A percentile compares a stretch with the other conserved stretches of the same genome.
These are phyloP conservation scores for Amazonetta brasiliensis DNA, from an alignment of 2,797 vertebrate species.

Conservation along the genomic window DNA sequence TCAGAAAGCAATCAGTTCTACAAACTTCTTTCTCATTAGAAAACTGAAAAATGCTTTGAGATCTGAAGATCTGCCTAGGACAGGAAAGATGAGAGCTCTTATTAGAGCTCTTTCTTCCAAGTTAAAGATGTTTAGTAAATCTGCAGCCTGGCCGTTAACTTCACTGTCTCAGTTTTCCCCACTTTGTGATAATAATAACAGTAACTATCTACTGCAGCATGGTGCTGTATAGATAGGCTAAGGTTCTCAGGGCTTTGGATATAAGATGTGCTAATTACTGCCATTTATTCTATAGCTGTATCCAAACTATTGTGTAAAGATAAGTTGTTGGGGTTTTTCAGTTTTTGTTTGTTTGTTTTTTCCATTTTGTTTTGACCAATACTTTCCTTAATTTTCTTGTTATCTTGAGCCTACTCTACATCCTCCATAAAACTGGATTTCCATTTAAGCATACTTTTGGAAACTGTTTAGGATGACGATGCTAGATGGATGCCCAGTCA, in stretches of 20 bases:
- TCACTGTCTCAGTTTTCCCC: not conserved
- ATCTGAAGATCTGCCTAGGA: not conserved
- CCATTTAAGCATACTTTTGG: not conserved
- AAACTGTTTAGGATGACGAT: not conserved
- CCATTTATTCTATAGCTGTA: not conserved
- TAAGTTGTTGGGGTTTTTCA: not conserved
- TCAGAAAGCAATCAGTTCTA: not conserved
- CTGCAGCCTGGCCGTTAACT: not conserved
- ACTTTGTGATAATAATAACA: not conserved
- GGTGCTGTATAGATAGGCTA: too few species aligned
- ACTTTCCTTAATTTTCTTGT: not conserved
- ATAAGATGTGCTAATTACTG: not conserved
- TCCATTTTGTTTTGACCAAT: not conserved
- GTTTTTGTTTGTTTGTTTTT: not conserved
- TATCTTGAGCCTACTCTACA: not conserved
- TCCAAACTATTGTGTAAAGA: not conserved
- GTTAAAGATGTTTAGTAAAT: not conserved
- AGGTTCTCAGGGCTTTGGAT: not conserved
- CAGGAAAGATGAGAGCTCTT: not conserved
- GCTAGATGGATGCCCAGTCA: not conserved
- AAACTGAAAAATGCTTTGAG: not conserved
- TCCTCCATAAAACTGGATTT: not conserved
- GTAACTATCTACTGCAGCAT: fast-evolving
- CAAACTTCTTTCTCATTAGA: not conserved
- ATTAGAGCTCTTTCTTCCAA: not conserved